Evolutionary conservation across 2,113 vertebrate genomes (phyloP).

Genomic region (Embiotoca jacksoni): DNA sequence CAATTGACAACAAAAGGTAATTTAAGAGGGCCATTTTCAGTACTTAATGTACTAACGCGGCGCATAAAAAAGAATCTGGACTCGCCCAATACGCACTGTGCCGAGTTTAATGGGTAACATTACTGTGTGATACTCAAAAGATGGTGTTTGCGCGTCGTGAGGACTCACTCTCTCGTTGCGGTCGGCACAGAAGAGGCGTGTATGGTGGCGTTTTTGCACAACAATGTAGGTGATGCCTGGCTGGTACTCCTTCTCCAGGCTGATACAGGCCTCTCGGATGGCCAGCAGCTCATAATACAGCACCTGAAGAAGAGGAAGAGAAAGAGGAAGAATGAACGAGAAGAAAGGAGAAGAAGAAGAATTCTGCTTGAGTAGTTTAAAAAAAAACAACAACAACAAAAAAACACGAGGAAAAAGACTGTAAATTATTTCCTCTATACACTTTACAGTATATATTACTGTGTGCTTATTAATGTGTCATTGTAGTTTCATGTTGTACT

Average conservation of each 20-base stretch:
- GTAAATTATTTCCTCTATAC: no score
- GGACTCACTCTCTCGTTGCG: constrained; percentile 95
- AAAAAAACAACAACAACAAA: no score
- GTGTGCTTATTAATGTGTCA: no score
- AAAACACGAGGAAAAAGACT: no score
- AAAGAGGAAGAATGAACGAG: no score
- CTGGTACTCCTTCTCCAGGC: constrained; percentile 99
- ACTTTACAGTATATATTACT: no score
- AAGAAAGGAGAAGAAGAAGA: neutral
- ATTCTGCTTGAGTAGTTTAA: neutral
- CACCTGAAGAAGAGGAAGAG: constrained; percentile 82
- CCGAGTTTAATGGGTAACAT: constrained; percentile 37
- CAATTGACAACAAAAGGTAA: constrained; percentile 64
- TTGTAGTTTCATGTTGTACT: no score
- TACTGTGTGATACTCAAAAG: neutral
- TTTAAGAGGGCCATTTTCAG: constrained; percentile 54
- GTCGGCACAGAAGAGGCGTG: constrained; percentile 97
- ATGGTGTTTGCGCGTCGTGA: neutral
- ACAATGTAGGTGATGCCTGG: constrained; percentile 99
- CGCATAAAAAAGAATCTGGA: constrained; percentile 37
- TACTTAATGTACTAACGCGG: constrained; percentile 36
- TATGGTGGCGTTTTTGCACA: constrained; percentile 99
- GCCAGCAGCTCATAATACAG: constrained; percentile 98
- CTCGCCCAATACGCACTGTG: constrained; percentile 26
- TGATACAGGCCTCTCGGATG: constrained; percentile 98